Percentiles rank a stretch among this genome's conserved stretches.
phyloP scores from a whole-genome alignment of 2,113 vertebrate genomes.

The Menidia beryllina region DNA sequence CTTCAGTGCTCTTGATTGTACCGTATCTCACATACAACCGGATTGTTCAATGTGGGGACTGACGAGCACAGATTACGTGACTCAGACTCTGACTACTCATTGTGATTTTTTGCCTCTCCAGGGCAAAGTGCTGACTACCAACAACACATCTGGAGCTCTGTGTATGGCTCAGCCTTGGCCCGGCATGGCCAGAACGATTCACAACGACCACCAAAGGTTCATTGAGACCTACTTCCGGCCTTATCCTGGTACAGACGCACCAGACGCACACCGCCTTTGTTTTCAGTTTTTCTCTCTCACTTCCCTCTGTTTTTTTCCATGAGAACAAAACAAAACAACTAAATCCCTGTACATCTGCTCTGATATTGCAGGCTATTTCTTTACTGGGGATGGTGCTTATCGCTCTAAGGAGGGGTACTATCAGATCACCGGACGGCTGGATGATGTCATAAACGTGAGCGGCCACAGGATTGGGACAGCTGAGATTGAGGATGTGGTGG shows the following conservation, averaged over 20 bases:
- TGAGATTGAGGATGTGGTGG: constrained; percentile 85
- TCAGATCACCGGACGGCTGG: constrained; percentile 85
- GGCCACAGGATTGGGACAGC: constrained; percentile 85
- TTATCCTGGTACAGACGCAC: constrained; percentile 77
- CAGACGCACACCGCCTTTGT: not conserved
- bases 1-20: not conserved
- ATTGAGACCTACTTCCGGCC: constrained; percentile 83
- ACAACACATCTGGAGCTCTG: constrained; percentile 81
- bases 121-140: constrained; percentile 78
- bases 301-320: not conserved
- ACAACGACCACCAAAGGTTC: constrained; percentile 84
- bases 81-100: not conserved
- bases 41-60: not conserved
- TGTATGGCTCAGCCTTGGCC: constrained; percentile 87
- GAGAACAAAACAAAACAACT: not conserved
- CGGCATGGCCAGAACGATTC: constrained; percentile 85
- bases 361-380: constrained; percentile 74
- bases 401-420: constrained; percentile 83
- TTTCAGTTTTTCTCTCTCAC: not conserved
- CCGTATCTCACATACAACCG: not conserved
- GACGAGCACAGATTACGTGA: not conserved
- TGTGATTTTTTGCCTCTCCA: constrained; percentile 43
- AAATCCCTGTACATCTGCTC: not conserved
- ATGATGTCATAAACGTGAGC: constrained; percentile 85
- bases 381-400: constrained; percentile 82